A percentile compares a stretch with the other conserved stretches of the same genome.
Conservation (phyloP, 1,140 invertebrate genomes). For the Polyergus mexicanus region DNA sequence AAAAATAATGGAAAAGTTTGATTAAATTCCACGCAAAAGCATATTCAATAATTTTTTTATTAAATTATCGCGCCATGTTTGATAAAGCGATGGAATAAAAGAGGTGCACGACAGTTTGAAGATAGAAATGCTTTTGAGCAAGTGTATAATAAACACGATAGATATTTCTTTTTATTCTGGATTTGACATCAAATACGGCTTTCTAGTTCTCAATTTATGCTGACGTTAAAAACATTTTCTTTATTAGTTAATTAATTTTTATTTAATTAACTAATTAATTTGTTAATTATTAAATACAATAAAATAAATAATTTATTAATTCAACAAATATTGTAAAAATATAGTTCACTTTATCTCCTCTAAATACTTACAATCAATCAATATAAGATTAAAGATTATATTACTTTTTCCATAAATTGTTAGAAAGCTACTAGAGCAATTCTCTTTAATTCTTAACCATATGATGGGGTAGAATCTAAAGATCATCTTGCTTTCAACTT, state of each 20-base stretch:
- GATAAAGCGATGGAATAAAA: neutral
- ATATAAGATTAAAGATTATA: neutral
- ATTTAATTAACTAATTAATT: neutral
- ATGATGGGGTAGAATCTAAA: neutral
- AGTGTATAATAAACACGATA: neutral
- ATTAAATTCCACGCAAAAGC: conserved; percentile 10
- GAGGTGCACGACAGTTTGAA: neutral
- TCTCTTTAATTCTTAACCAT: neutral
- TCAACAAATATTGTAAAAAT: too few relatives aligned
- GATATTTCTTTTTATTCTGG: neutral
- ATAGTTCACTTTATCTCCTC: neutral
- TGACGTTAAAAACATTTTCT: neutral
- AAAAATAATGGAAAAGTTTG: conserved; percentile 35
- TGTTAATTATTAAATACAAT: neutral
- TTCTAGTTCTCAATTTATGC: neutral
- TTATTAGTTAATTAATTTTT: conserved; percentile 11
- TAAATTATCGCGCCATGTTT: conserved; percentile 14
- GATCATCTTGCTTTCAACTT: neutral
- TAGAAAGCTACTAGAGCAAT: neutral
- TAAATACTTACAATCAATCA: neutral
- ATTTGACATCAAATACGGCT: neutral
- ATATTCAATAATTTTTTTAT: conserved; percentile 43
- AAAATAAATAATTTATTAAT: neutral
- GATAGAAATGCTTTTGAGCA: neutral
- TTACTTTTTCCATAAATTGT: neutral